Conservation (phyloP, 2,113 vertebrate species). For the Climacteris rufus region DNA sequence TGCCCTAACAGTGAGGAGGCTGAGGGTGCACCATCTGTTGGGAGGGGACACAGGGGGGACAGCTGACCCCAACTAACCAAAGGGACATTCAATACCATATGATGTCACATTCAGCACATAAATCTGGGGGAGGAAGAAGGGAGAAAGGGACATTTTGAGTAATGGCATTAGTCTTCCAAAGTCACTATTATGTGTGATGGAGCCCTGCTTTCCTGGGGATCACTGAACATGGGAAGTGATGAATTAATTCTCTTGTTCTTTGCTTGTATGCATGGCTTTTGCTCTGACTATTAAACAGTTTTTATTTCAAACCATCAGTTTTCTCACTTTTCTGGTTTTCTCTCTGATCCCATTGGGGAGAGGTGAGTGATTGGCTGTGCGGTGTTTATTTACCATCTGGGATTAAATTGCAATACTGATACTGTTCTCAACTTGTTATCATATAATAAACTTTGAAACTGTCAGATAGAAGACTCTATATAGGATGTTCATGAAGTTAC, state of each 20-base stretch:
- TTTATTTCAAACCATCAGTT: background rate
- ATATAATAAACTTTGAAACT: background rate
- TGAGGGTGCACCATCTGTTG: background rate
- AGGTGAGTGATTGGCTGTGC: background rate
- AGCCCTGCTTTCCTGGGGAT: background rate
- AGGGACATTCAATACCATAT: fast-evolving
- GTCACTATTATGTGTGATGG: too few relatives aligned
- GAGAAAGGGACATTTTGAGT: background rate
- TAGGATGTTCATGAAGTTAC: background rate
- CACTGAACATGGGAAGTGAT: background rate
- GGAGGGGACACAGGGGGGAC: background rate
- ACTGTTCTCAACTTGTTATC: background rate
- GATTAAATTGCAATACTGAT: background rate
- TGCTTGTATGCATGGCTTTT: background rate
- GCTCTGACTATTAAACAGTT: background rate
- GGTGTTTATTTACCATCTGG: background rate
- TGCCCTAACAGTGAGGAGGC: background rate
- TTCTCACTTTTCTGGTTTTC: background rate
- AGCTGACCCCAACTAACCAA: background rate
- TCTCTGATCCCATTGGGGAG: background rate
- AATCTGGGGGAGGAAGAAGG: background rate
- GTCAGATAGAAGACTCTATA: background rate
- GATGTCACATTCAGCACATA: background rate
- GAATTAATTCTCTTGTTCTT: background rate
- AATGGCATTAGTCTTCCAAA: background rate